Percentiles rank a stretch among this genome's conserved stretches.
phyloP scores from a whole-genome alignment of 1,140 invertebrate species.

The Lepidurus couesii region DNA sequence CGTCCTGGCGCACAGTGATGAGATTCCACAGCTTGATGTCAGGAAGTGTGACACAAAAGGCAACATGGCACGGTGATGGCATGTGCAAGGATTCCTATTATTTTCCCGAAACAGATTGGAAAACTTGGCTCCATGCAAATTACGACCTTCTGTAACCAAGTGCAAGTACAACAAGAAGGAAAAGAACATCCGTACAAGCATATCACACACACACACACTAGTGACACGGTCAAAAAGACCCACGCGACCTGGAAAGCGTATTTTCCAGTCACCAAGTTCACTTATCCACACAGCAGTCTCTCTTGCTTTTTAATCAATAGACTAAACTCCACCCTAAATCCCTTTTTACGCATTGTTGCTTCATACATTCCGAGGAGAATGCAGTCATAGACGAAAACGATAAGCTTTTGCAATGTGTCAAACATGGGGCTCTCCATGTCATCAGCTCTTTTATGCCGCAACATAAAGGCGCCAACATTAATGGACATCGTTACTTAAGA shows the following conservation, averaged over 20 bases:
- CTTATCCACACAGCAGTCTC: neutral
- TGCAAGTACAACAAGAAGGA: neutral
- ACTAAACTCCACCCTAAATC: neutral
- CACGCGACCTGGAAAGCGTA: constrained; percentile 4
- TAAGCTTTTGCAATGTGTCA: neutral
- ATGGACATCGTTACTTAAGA: neutral
- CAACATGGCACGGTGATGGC: neutral
- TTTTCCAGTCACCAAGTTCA: neutral
- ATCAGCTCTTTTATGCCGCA: neutral
- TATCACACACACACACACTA: neutral
- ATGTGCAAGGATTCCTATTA: neutral
- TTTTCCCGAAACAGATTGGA: neutral
- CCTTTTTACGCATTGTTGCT: neutral
- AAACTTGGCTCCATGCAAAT: neutral
- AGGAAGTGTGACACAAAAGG: constrained; percentile 14
- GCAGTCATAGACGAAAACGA: neutral
- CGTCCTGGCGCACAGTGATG: neutral
- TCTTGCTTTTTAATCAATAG: constrained; percentile 9
- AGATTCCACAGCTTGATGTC: constrained; percentile 1
- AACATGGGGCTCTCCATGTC: neutral
- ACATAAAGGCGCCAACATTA: neutral
- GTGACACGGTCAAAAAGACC: neutral
- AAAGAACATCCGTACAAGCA: neutral
- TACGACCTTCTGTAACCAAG: neutral
- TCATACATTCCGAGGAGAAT: neutral